Evolutionary conservation across 2,797 vertebrate species (phyloP), one percentile per base, ranked within the genome.

Genomic region (Chelmon rostratus): DNA sequence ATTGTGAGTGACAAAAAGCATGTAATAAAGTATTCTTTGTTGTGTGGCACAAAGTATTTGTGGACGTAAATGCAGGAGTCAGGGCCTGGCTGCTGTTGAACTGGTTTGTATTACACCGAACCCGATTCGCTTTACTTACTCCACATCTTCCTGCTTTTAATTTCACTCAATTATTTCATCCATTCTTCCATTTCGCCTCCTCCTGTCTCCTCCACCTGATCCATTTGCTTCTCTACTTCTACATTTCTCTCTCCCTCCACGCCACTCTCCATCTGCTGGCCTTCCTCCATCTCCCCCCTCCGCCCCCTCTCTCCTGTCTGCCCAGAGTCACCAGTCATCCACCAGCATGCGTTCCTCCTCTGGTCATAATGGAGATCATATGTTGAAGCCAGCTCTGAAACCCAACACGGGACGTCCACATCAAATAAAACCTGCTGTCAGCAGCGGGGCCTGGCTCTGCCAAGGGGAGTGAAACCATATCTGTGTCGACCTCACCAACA

Each of bases 291-390:
- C 81, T 67, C 56, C 68, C 44, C 44, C n/a, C 33, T 7, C 23
- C 66, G 10, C 33, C 18, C 23, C 44, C 28, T 42, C 68, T 64
- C 71, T 68, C 76, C 83, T 79, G 66, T 89, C 91, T 84, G 79
- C 86, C 84, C 87, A 76, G 77, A 92, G 90, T 93, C 92, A 90
- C 92, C 88, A 92, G 90, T 90, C 92, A 90, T 93, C 86, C 89
- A 84, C 91, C 88, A 83, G 90, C 92, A 88, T 90, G 84, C 85
- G 67, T 89, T 93, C 82, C 90, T 92, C 79, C 90, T 92, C 85
- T 88, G 88, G 88, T 92, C 90, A 92, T 96, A 96, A 96, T 95
- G 94, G 92, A 94, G 93, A 96, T 96, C 95, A 95, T 93, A 95
- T 96, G 95, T 94, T 93, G 89, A 92, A 93, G 90, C 88, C 90